Percentiles rank a stretch among this genome's conserved stretches.
phyloP scores from a whole-genome alignment of 2,888 invertebrate genomes.

The Amiota mariae region DNA sequence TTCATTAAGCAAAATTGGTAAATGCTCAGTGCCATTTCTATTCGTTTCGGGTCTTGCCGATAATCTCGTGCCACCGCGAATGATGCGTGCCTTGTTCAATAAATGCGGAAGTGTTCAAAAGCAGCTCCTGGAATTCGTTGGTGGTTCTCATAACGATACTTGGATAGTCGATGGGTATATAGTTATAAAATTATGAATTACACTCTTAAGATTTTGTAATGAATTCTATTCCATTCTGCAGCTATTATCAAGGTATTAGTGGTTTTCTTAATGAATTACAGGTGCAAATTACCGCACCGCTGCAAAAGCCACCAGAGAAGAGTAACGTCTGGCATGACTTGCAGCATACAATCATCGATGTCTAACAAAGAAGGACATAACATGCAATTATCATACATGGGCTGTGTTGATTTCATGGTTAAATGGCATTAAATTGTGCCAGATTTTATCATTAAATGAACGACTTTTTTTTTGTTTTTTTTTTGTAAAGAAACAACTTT shows the following conservation, averaged over 20 bases:
- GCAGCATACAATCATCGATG: constrained; percentile 63
- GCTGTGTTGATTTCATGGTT: constrained; percentile 9
- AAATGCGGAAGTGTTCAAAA: constrained; percentile 85
- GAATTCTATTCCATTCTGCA: constrained; percentile 44
- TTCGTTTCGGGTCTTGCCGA: constrained; percentile 93
- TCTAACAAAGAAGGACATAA: constrained; percentile 38
- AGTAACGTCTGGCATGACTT: constrained; percentile 72
- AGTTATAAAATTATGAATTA: constrained; percentile 6
- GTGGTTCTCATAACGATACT: constrained; percentile 95
- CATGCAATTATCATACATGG: not conserved
- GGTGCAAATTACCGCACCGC: constrained; percentile 63
- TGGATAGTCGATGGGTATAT: constrained; percentile 93
- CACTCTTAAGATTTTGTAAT: not conserved
- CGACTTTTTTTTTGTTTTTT: not conserved
- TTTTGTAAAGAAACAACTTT: not conserved
- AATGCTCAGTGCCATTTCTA: constrained; percentile 84
- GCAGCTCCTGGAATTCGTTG: constrained; percentile 83
- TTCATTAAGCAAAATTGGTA: constrained; percentile 83
- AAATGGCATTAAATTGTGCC: not conserved
- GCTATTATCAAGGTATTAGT: constrained; percentile 72
- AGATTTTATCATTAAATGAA: constrained; percentile 9
- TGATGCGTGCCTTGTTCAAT: constrained; percentile 88
- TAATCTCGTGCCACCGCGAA: constrained; percentile 89
- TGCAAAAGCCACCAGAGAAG: constrained; percentile 71
- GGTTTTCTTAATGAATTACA: constrained; percentile 70